These are phyloP conservation scores for Montifringilla adamsi DNA, from an alignment of 2,113 vertebrate species.

Conservation along the genomic window DNA sequence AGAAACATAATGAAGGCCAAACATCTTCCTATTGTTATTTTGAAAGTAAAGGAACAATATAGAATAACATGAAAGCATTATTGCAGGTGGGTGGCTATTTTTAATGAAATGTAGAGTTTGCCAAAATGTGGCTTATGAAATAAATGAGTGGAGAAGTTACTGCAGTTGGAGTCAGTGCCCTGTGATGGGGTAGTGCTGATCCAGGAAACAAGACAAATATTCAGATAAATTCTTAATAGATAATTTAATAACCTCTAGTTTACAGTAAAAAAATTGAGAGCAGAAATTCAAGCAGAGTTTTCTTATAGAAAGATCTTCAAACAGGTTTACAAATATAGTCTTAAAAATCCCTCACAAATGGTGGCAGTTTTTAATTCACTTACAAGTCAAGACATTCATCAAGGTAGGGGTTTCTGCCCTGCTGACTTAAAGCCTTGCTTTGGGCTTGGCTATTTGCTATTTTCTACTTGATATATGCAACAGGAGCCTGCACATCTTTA, in stretches of 20 bases:
- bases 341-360: not conserved
- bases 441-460: not conserved
- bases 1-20: not conserved
- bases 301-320: not conserved
- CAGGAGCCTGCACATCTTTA: not conserved
- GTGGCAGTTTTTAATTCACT: not conserved
- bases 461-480: not conserved
- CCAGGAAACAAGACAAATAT: not conserved
- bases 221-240: not conserved
- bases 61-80: not conserved
- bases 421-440: slow-evolving; percentile 1
- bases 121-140: not conserved
- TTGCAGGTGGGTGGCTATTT: not conserved
- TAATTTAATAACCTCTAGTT: not conserved
- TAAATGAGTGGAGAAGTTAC: not conserved
- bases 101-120: not conserved
- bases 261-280: not conserved
- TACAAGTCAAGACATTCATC: slow-evolving; percentile 3
- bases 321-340: not conserved
- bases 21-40: not conserved
- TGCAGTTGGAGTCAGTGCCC: not conserved
- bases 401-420: not conserved
- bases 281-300: not conserved
- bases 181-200: not conserved
- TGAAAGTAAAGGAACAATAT: not conserved